Conservation (phyloP, 2,113 vertebrate genomes). For the Zapus hudsonius region DNA sequence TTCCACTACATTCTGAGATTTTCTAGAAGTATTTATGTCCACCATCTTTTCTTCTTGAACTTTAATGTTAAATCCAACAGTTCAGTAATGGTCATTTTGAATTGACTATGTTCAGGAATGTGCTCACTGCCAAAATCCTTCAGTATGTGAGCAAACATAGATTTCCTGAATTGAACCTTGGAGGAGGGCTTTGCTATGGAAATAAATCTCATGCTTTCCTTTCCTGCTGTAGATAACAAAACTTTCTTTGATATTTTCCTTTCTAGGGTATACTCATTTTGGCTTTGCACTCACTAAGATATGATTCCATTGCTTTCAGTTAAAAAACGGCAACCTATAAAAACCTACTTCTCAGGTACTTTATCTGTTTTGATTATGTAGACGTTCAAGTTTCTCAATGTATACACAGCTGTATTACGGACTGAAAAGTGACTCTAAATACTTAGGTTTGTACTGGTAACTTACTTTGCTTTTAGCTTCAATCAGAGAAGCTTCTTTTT, state of each 20-base stretch:
- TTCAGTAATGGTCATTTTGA: neutral
- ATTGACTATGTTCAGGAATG: neutral
- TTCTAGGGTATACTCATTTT: neutral
- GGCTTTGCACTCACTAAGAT: neutral
- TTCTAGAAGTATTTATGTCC: neutral
- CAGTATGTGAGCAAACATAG: neutral
- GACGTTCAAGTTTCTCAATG: slow-evolving; percentile 13
- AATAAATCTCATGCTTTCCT: no score
- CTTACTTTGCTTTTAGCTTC: no score
- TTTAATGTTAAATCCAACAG: neutral
- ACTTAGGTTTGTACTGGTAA: no score
- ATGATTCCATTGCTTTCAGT: neutral
- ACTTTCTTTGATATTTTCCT: neutral
- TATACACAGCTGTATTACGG: neutral
- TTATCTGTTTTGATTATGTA: neutral
- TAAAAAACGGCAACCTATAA: neutral
- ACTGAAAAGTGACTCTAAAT: neutral
- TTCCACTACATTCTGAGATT: neutral
- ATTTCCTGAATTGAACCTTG: neutral
- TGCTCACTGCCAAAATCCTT: neutral
- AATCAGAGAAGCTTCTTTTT: no score
- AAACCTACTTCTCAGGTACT: neutral
- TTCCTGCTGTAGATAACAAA: neutral
- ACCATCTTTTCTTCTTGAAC: neutral
- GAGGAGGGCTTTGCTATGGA: neutral